These are phyloP conservation scores for Petrophora chlorosata DNA, from an alignment of 2,888 invertebrate genomes.

Conservation along the genomic window DNA sequence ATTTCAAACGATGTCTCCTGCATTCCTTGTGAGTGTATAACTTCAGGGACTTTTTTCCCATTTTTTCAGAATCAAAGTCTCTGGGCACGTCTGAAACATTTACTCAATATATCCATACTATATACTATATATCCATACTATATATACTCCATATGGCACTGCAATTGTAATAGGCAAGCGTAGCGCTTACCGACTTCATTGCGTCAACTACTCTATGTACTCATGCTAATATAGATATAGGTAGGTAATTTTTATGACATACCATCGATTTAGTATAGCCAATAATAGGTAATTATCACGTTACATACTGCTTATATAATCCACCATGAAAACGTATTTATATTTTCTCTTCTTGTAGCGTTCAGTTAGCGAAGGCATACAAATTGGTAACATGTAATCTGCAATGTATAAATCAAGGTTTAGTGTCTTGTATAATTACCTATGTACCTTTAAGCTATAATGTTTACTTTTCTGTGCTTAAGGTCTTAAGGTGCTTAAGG, in stretches of 20 bases:
- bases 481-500: too few species aligned
- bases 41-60: slow-evolving; percentile 68
- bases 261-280: too few species aligned
- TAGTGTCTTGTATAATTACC: neutral
- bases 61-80: slow-evolving; percentile 66
- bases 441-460: neutral
- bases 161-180: too few species aligned
- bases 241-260: too few species aligned
- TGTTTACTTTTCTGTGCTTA: too few species aligned
- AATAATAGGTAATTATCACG: too few species aligned
- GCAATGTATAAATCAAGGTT: slow-evolving; percentile 23
- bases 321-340: slow-evolving; percentile 62
- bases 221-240: too few species aligned
- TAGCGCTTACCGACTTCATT: too few species aligned
- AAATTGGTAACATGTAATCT: slow-evolving; percentile 71
- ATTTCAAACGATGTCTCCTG: slow-evolving; percentile 56
- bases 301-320: slow-evolving; percentile 68
- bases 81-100: slow-evolving; percentile 62
- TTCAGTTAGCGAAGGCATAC: slow-evolving; percentile 61
- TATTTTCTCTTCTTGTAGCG: slow-evolving; percentile 53
- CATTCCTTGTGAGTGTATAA: slow-evolving; percentile 68
- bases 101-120: too few species aligned
- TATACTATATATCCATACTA: too few species aligned
- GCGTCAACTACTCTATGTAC: too few species aligned
- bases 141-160: too few species aligned